These are phyloP conservation scores for Erinaceus europaeus DNA, from an alignment of 2,113 vertebrate species.

Conservation along the genomic window DNA sequence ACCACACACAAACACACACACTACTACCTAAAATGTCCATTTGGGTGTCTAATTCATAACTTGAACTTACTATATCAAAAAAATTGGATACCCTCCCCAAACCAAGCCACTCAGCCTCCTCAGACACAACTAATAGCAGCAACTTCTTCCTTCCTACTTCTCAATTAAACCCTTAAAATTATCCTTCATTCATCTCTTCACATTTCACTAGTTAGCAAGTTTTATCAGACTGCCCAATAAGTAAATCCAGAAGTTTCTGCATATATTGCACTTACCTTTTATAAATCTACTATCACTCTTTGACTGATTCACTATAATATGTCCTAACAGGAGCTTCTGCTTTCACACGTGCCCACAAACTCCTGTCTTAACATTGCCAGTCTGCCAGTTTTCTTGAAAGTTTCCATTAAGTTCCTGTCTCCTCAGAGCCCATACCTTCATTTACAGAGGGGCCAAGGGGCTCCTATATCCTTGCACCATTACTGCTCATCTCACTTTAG, in stretches of 20 bases:
- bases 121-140: not conserved
- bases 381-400: not conserved
- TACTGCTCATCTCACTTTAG: not conserved
- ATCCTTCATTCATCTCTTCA: not conserved
- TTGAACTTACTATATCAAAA: not conserved
- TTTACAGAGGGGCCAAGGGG: not conserved
- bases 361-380: not conserved
- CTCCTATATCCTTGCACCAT: not conserved
- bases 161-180: not conserved
- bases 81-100: not conserved
- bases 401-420: not conserved
- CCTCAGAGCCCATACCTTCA: not conserved
- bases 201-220: not conserved
- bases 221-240: no score
- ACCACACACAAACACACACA: not conserved
- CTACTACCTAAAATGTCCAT: not conserved
- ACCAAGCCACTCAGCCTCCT: not conserved
- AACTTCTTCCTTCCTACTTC: not conserved
- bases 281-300: not conserved
- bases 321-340: not conserved
- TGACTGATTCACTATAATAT: not conserved
- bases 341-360: not conserved
- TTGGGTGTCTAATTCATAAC: not conserved
- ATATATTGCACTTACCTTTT: no score
- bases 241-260: no score